These are phyloP conservation scores for Lottia gigantea DNA, from an alignment of 2,888 invertebrate genomes.

Conservation along the genomic window DNA sequence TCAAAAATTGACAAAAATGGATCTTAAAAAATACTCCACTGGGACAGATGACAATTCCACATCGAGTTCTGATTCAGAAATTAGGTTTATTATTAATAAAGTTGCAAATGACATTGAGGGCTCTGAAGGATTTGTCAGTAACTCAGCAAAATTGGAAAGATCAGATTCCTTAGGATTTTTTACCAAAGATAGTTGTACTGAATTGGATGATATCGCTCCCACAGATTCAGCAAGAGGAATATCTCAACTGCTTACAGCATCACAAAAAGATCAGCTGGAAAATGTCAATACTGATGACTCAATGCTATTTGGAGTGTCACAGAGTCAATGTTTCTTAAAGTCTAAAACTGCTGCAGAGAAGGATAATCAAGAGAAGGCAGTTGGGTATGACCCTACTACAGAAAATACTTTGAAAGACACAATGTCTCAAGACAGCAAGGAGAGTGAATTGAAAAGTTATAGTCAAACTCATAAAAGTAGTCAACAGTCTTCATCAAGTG, in stretches of 20 bases:
- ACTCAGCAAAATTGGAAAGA: neutral
- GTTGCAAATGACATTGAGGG: neutral
- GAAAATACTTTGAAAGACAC: neutral
- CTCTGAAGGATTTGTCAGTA: neutral
- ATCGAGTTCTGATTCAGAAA: neutral
- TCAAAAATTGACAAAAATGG: neutral
- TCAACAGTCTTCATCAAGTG: neutral
- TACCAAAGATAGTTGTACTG: neutral
- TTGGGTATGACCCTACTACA: neutral
- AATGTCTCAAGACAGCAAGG: neutral
- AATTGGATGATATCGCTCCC: neutral
- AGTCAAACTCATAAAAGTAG: neutral
- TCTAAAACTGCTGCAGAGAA: neutral
- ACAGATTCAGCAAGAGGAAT: neutral
- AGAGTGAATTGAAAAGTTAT: neutral
- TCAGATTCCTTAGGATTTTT: constrained; percentile 5
- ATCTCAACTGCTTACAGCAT: neutral
- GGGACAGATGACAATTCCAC: neutral
- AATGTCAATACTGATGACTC: neutral
- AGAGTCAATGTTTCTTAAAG: neutral
- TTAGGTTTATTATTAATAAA: too few relatives aligned
- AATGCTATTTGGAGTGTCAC: neutral
- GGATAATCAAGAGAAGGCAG: neutral
- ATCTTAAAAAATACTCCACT: neutral
- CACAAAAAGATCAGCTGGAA: neutral